These are phyloP conservation scores for Eurystomus glaucurus DNA, from an alignment of 2,797 vertebrate genomes.

Conservation along the genomic window DNA sequence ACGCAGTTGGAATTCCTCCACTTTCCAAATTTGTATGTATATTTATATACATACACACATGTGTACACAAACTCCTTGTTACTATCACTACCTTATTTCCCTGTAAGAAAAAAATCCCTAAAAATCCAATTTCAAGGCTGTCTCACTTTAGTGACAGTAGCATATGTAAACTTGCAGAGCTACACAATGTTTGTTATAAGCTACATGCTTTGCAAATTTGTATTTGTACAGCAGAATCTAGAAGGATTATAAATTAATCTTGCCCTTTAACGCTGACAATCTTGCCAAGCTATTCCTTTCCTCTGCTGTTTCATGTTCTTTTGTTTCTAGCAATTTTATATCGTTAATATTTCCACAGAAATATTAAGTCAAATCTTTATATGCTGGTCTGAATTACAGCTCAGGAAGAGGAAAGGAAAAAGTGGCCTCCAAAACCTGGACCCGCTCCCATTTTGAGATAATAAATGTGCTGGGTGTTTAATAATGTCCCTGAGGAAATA, in stretches of 20 bases:
- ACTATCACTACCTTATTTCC: not conserved
- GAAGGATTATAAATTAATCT: conserved; percentile 74
- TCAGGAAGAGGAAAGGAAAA: conserved; percentile 64
- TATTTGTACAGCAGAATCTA: conserved; percentile 8
- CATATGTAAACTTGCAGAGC: conserved; percentile 40
- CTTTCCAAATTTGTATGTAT: not conserved
- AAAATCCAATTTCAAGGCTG: conserved; percentile 28
- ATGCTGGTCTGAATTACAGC: conserved; percentile 54
- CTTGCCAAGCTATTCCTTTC: conserved; percentile 56
- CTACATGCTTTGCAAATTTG: conserved; percentile 10
- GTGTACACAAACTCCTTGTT: not conserved
- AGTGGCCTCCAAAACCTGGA: conserved; percentile 57
- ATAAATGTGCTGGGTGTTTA: conserved; percentile 60
- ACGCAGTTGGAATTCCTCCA: not conserved
- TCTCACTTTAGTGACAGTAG: not conserved
- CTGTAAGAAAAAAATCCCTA: not conserved
- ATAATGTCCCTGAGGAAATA: conserved; percentile 62
- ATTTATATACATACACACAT: not conserved
- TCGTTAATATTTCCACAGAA: conserved; percentile 52
- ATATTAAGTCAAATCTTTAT: conserved; percentile 72
- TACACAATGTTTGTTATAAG: conserved; percentile 19
- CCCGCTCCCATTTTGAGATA: conserved; percentile 37
- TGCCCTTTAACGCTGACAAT: conserved; percentile 31
- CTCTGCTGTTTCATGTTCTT: not conserved
- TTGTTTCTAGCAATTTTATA: conserved; percentile 43